Evolutionary conservation across 2,113 vertebrate genomes (phyloP).

Genomic region (Dissostichus mawsoni): DNA sequence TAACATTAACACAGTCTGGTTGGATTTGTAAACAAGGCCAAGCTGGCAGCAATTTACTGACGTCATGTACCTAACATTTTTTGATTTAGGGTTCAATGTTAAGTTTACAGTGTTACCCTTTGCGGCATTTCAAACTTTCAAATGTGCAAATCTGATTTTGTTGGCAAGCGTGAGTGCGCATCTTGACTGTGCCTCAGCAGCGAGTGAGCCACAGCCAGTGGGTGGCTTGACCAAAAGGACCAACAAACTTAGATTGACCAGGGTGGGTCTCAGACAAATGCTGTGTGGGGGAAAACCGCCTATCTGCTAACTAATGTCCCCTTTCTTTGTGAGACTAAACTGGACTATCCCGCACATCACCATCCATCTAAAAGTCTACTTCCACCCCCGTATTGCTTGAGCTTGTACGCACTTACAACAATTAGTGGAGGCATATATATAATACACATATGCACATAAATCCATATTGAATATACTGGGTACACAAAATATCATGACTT

Average conservation of each 20-base stretch:
- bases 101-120: slow-evolving; percentile 30
- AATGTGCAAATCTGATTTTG: slow-evolving; percentile 48
- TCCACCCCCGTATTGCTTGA: slow-evolving; percentile 5
- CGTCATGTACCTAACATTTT: slow-evolving; percentile 31
- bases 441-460: slow-evolving; percentile 51
- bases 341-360: slow-evolving; percentile 54
- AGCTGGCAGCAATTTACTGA: slow-evolving; percentile 39
- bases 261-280: slow-evolving; percentile 57
- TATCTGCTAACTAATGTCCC: slow-evolving; percentile 60
- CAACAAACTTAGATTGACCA: slow-evolving; percentile 54
- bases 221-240: slow-evolving; percentile 51
- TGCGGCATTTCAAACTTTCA: slow-evolving; percentile 3
- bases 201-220: slow-evolving; percentile 36
- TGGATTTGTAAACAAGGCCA: slow-evolving; percentile 30
- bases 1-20: slow-evolving; percentile 12
- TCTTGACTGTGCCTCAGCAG: slow-evolving; percentile 23
- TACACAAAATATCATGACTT: slow-evolving; percentile 49
- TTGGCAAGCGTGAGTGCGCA: slow-evolving; percentile 14
- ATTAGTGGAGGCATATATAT: slow-evolving; percentile 29
- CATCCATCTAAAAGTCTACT: slow-evolving; percentile 40
- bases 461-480: slow-evolving; percentile 42
- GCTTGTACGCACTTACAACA: slow-evolving; percentile 27
- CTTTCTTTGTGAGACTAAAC: slow-evolving; percentile 43
- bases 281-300: slow-evolving; percentile 24
- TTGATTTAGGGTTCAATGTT: slow-evolving; percentile 29